Evolutionary conservation across 2,113 vertebrate genomes (phyloP).

Genomic region (Podocnemis expansa): DNA sequence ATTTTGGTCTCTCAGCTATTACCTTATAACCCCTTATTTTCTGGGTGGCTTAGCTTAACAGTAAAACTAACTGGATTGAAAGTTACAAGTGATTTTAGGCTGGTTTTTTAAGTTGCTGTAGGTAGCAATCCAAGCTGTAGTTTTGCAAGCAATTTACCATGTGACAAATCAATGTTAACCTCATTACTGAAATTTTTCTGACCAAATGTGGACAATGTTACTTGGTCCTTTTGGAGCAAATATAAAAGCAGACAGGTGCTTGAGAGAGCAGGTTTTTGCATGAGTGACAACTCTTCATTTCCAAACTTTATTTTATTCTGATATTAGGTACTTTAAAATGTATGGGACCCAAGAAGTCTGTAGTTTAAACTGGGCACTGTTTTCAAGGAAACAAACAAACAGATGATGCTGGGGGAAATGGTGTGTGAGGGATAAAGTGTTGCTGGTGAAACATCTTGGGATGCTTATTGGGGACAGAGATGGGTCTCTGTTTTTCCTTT

Average conservation of each 20-base stretch:
- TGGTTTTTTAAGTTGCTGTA: not conserved
- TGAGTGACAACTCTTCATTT: not conserved
- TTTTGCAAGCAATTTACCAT: not conserved
- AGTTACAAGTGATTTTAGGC: not conserved
- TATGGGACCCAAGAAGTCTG: not conserved
- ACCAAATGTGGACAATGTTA: not conserved
- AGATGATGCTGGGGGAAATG: fast-evolving
- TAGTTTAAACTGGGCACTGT: not conserved
- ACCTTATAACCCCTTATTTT: not conserved
- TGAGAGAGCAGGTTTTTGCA: fast-evolving
- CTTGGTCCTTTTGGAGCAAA: fast-evolving
- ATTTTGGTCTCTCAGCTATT: not conserved
- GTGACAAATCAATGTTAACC: not conserved
- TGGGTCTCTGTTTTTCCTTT: not conserved
- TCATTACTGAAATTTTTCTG: not conserved
- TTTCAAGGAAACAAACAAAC: fast-evolving
- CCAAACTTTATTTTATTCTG: fast-evolving
- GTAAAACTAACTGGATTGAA: not conserved
- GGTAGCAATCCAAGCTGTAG: not conserved
- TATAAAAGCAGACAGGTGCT: fast-evolving
- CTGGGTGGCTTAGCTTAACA: not conserved
- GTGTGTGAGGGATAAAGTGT: fast-evolving
- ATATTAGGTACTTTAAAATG: fast-evolving
- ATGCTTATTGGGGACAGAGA: not conserved
- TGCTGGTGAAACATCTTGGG: not conserved